Base-by-base conservation (phyloP, 2,888 invertebrate genomes). In the Pyralis farinalis region DNA sequence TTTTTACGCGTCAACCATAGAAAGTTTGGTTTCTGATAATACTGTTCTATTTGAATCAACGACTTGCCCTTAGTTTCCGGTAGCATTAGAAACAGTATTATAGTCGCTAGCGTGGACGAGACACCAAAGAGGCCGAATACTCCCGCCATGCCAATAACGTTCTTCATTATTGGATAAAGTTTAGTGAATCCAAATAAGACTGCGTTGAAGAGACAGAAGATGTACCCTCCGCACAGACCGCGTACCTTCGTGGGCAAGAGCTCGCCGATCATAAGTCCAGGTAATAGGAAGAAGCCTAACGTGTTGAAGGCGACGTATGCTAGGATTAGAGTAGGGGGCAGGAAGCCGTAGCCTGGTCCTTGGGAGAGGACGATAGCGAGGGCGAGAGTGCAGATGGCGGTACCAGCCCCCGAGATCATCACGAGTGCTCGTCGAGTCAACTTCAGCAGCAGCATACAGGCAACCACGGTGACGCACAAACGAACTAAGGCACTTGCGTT, bases 51-150 rank as follows among this genome's bases (percentile, higher is more conserved):
- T 73, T 95, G 92, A 39, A 92, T 87, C 30, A 95, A 76, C 4
- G 92, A 92, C 43, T 91, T 91, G 27, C 93, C 92, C 69, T 93
- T 95, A 0, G 95, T 95, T 77, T 95, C 95, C 7, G 95, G 95
- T 28, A 95, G 75, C 42, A 93, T 85, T 0, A 94, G 77, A 68
- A 91, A 94, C 45, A 94, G 80, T 36, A 94, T 92, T 1, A 93
- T 37, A 0, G 93, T 92, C 0, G 93, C 92, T 7, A 93, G 51
- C 0, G 92, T 59, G 1, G 94, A 91, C 0, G 93, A 90, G 0
- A 79, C 71, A 0, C 93, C 94, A 56, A 95, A 95, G n/a, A 94
- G 76, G 12, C 91, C 85, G 63, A 95, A 95, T 0, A 95, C 89
- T 1, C 94, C 95, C 1, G 91, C 80, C 60, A 93, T 91, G 8